A percentile compares a stretch with the other conserved stretches of the same genome.
Evolutionary conservation across 2,113 vertebrate genomes (phyloP).

Genomic region (Hippocampus mohnikei): DNA sequence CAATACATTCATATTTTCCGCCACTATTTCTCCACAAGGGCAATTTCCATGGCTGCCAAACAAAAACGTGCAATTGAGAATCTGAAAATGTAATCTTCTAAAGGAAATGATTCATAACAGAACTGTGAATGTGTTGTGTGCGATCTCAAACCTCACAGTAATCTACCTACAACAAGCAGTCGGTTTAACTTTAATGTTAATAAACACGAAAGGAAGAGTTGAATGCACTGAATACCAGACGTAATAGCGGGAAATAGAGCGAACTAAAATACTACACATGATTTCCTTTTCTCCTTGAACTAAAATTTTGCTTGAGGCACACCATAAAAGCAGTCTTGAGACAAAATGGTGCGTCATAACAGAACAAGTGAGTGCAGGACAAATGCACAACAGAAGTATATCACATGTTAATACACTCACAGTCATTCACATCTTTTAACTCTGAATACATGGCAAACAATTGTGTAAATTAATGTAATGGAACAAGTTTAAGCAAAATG

Average conservation of each 20-base stretch:
- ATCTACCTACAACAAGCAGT: neutral
- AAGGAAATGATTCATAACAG: no score
- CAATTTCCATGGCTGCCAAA: conserved; percentile 27
- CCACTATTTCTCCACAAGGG: neutral
- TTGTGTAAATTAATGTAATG: neutral
- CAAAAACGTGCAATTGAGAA: conserved; percentile 10
- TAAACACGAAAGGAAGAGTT: neutral
- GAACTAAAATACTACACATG: conserved; percentile 15
- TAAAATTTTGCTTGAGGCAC: conserved; percentile 28
- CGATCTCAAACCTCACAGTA: neutral
- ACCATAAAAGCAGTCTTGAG: conserved; percentile 19
- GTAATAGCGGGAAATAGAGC: neutral
- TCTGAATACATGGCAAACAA: neutral
- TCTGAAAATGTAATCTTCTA: conserved; percentile 6
- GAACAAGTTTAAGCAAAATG: neutral
- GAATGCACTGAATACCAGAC: neutral
- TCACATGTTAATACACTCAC: neutral
- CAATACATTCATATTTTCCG: conserved; percentile 24
- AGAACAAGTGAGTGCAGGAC: neutral
- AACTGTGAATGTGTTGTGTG: neutral
- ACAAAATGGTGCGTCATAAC: conserved; percentile 17
- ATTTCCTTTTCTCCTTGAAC: conserved; percentile 25
- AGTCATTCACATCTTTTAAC: neutral
- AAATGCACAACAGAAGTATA: conserved; percentile 6
- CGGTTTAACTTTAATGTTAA: no score